phyloP scores from a whole-genome alignment of 2,888 invertebrate genomes.

The Neocrepidodera transversa region DNA sequence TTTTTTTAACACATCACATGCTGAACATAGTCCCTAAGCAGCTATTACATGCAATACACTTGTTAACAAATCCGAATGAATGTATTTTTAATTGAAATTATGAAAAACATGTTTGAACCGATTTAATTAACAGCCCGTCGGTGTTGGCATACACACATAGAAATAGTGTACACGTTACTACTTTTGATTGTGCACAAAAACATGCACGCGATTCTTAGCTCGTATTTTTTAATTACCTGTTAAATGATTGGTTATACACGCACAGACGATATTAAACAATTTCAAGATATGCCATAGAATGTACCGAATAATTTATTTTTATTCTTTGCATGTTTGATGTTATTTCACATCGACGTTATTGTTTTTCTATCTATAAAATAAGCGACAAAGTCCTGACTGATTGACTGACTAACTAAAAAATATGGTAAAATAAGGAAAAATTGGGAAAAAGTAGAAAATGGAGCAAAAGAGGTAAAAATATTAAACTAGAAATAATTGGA shows the following conservation, averaged over 20 bases:
- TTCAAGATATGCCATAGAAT: no score
- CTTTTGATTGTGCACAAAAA: conserved; percentile 14
- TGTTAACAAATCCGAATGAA: conserved; percentile 35
- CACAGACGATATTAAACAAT: conserved; percentile 1
- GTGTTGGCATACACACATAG: conserved; percentile 1
- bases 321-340: no score
- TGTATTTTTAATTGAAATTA: conserved; percentile 42
- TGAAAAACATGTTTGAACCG: conserved; percentile 36
- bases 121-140: conserved; percentile 36
- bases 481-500: no score
- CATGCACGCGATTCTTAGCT: conserved; percentile 32
- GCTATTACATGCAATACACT: conserved; percentile 34
- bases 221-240: conserved; percentile 33
- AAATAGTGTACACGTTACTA: background rate
- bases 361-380: no score
- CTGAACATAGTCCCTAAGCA: conserved; percentile 5
- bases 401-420: no score
- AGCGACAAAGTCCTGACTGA: no score
- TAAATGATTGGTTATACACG: conserved; percentile 20
- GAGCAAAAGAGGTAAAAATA: no score
- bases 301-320: no score
- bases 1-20: background rate
- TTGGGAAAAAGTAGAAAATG: no score
- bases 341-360: no score
- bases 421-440: no score